Percentiles rank a stretch among this genome's conserved stretches.
Conservation (phyloP, 1,140 invertebrate genomes). For the Drosophila grimshawi region DNA sequence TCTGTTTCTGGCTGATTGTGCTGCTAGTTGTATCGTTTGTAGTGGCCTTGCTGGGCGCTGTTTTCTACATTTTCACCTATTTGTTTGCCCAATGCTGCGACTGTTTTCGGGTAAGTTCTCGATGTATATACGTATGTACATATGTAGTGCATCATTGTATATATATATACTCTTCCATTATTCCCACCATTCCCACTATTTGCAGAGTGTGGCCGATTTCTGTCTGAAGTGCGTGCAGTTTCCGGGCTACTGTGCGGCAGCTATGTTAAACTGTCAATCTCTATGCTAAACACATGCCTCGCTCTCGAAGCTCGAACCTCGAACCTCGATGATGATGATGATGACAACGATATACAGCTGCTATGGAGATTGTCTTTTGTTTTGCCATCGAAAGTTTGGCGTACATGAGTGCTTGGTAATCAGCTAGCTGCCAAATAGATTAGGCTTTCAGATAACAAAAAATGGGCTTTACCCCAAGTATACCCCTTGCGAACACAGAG, state of each 20-base stretch:
- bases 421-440: constrained; percentile 34
- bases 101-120: constrained; percentile 40
- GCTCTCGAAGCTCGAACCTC: background rate
- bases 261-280: constrained; percentile 48
- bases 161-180: too few relatives aligned
- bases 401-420: background rate
- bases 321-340: background rate
- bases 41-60: constrained; percentile 33
- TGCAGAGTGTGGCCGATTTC: constrained; percentile 33
- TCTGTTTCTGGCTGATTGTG: constrained; percentile 42
- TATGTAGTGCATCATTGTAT: too few relatives aligned
- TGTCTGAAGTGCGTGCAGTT: constrained; percentile 48
- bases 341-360: background rate
- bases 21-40: constrained; percentile 30
- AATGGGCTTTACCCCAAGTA: constrained; percentile 1
- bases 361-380: background rate
- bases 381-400: background rate
- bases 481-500: background rate
- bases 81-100: constrained; percentile 42
- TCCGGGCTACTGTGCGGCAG: constrained; percentile 46
- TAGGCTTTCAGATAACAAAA: constrained; percentile 26
- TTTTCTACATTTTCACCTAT: constrained; percentile 43
- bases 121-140: too few relatives aligned
- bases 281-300: constrained; percentile 16
- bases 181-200: background rate